phyloP scores from a whole-genome alignment of 2,113 vertebrate species.

The crab-eating macaque (Macaca fascicularis) region T2T-MFA8v1.1 NC_088376.1:168511501-168512000 shows the following conservation, averaged over 20 bases:
- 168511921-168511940: too few species aligned
- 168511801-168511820: neutral
- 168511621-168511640: neutral
- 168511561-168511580: neutral
- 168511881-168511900: neutral
- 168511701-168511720: neutral
- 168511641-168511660: neutral
- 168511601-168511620: neutral
- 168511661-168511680: neutral
- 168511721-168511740: neutral
- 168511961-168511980: too few species aligned
- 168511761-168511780: neutral
- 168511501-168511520: slow-evolving; percentile 3
- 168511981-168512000: too few species aligned
- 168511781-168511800: slow-evolving; percentile 30
- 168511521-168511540: neutral
- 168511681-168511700: neutral
- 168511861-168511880: slow-evolving; percentile 33
- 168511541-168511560: neutral
- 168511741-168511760: neutral
- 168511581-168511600: neutral
- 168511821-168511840: neutral
- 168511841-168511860: slow-evolving; percentile 3
- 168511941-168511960: too few species aligned
- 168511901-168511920: too few species aligned